A percentile compares a stretch with the other conserved stretches of the same genome.
These are phyloP conservation scores for Polypedilum pembai DNA, from an alignment of 1,140 invertebrate genomes.

Conservation along the genomic window DNA sequence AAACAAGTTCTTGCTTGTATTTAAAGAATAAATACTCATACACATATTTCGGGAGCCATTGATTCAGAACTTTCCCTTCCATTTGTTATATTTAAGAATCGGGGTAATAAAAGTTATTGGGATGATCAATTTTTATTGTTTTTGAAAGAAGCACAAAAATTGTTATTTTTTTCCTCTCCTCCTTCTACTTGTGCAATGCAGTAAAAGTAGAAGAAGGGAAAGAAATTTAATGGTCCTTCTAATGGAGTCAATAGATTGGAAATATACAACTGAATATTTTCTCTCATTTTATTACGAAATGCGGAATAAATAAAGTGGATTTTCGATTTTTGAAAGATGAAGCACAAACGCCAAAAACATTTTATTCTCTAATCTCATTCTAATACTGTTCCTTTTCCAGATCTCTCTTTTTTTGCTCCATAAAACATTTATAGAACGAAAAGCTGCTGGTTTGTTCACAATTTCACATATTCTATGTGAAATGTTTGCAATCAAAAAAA, in stretches of 20 bases:
- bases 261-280: slow-evolving; percentile 21
- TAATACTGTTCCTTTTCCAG: no score
- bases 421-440: no score
- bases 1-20: not conserved
- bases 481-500: no score
- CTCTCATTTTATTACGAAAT: not conserved
- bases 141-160: slow-evolving; percentile 16
- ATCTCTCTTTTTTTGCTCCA: no score
- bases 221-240: slow-evolving; percentile 22
- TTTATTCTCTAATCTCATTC: no score
- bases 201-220: not conserved
- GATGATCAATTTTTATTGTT: slow-evolving; percentile 28
- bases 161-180: not conserved
- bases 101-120: slow-evolving; percentile 24
- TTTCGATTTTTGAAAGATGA: not conserved
- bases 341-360: no score
- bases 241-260: slow-evolving; percentile 28
- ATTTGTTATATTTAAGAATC: not conserved
- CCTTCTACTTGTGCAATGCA: not conserved
- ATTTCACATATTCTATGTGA: no score
- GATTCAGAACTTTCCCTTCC: slow-evolving; percentile 10
- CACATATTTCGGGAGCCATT: not conserved
- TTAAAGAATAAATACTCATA: not conserved
- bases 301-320: not conserved
- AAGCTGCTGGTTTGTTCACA: no score